These are phyloP conservation scores for Parnassius mnemosyne DNA, from an alignment of 2,888 invertebrate genomes.

Conservation along the genomic window DNA sequence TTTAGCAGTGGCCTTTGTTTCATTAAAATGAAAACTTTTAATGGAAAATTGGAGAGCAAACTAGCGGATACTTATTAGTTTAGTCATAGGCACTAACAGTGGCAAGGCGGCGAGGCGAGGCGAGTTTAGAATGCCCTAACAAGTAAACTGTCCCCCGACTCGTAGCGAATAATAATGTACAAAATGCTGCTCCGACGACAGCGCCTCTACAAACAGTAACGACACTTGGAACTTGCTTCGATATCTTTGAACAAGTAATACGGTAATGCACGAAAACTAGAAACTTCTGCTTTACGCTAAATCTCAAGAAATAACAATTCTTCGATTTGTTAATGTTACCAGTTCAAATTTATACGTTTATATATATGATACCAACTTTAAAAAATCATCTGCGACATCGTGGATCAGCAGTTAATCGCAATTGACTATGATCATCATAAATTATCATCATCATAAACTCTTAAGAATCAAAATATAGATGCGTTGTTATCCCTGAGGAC, in stretches of 20 bases:
- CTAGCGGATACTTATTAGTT: slow-evolving; percentile 50
- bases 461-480: no score
- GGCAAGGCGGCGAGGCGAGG: slow-evolving; percentile 29
- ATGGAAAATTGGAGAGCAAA: slow-evolving; percentile 61
- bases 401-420: no score
- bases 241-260: slow-evolving; percentile 36
- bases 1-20: not conserved
- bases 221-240: slow-evolving; percentile 42
- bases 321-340: not conserved
- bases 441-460: no score
- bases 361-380: no score
- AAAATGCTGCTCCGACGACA: slow-evolving; percentile 34
- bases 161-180: slow-evolving; percentile 44
- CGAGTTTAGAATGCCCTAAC: slow-evolving; percentile 47
- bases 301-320: slow-evolving; percentile 1
- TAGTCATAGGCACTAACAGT: slow-evolving; percentile 45
- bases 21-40: slow-evolving; percentile 39
- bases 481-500: no score
- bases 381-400: no score
- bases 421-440: no score
- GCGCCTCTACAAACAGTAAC: slow-evolving; percentile 37
- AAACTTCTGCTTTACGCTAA: slow-evolving; percentile 14
- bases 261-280: slow-evolving; percentile 17
- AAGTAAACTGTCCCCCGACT: slow-evolving; percentile 51
- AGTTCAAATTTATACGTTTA: no score